Conservation (phyloP, 2,888 invertebrate species). For the Antitype chi region DNA sequence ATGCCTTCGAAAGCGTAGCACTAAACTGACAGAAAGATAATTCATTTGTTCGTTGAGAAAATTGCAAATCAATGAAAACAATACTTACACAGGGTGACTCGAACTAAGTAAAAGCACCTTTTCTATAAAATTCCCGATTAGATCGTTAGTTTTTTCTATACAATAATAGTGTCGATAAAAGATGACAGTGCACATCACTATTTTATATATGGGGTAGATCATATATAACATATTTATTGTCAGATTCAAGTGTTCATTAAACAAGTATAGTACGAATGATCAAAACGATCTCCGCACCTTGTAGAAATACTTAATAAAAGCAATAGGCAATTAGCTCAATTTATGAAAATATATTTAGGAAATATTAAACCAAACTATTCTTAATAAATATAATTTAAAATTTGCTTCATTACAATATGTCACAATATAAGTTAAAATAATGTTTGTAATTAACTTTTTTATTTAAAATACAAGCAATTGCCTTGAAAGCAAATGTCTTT, state of each 20-base stretch:
- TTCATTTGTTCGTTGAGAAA: slow-evolving; percentile 37
- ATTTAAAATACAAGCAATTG: slow-evolving; percentile 47
- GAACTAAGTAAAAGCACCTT: slow-evolving; percentile 60
- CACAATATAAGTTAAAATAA: slow-evolving; percentile 38
- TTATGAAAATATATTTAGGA: slow-evolving; percentile 54
- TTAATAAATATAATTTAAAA: slow-evolving; percentile 50
- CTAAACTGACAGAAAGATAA: slow-evolving; percentile 26
- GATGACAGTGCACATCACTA: slow-evolving; percentile 62
- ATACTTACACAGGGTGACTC: slow-evolving; percentile 34
- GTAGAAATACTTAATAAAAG: slow-evolving; percentile 50
- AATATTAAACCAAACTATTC: slow-evolving; percentile 52
- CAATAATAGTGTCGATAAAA: slow-evolving; percentile 52
- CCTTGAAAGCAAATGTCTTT: slow-evolving; percentile 45
- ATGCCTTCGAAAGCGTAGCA: slow-evolving; percentile 41
- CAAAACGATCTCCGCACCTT: slow-evolving; percentile 36
- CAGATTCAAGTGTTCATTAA: slow-evolving; percentile 62
- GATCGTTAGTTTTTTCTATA: slow-evolving; percentile 46
- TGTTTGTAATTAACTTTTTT: slow-evolving; percentile 36
- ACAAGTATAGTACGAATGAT: slow-evolving; percentile 35
- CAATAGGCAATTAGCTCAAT: slow-evolving; percentile 44
- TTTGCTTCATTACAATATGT: slow-evolving; percentile 38
- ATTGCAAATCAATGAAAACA: slow-evolving; percentile 38
- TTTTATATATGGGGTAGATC: slow-evolving; percentile 56
- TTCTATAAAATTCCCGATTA: slow-evolving; percentile 51
- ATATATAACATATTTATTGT: slow-evolving; percentile 65